Percentiles rank a stretch among this genome's conserved stretches.
Conservation (phyloP, 2,888 invertebrate species). For the Caenorhabditis sinica region DNA sequence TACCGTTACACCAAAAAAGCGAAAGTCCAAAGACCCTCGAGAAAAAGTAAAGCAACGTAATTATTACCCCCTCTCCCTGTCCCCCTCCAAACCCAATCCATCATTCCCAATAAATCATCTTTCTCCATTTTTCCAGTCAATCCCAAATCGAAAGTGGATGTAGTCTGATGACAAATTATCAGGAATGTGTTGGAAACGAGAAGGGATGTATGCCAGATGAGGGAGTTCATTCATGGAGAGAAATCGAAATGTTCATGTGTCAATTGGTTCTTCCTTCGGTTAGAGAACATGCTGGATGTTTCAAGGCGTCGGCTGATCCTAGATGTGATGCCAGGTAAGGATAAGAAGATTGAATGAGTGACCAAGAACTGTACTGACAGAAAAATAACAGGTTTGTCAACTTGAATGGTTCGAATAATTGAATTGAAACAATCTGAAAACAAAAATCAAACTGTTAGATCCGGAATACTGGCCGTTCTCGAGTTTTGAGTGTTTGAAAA, state of each 20-base stretch:
- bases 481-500: too few species aligned
- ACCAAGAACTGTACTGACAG: too few species aligned
- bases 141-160: constrained; percentile 71
- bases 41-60: constrained; percentile 6
- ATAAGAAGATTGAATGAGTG: neutral
- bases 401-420: too few species aligned
- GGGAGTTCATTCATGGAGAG: constrained; percentile 71
- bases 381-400: too few species aligned
- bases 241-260: constrained; percentile 80
- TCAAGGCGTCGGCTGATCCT: constrained; percentile 66
- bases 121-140: constrained; percentile 64
- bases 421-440: too few species aligned
- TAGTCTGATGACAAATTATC: constrained; percentile 73
- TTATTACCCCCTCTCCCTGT: constrained; percentile 7
- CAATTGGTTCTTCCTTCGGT: constrained; percentile 80
- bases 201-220: constrained; percentile 72
- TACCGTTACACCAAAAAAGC: neutral
- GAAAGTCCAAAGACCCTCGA: neutral
- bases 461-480: too few species aligned
- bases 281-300: constrained; percentile 78
- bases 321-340: constrained; percentile 66
- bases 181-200: constrained; percentile 74
- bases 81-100: constrained; percentile 4
- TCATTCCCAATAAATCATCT: constrained; percentile 14
- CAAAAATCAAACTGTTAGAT: too few species aligned